phyloP scores from a whole-genome alignment of 92 coral and sea anemone species.

The Galaxea fascicularis region DNA sequence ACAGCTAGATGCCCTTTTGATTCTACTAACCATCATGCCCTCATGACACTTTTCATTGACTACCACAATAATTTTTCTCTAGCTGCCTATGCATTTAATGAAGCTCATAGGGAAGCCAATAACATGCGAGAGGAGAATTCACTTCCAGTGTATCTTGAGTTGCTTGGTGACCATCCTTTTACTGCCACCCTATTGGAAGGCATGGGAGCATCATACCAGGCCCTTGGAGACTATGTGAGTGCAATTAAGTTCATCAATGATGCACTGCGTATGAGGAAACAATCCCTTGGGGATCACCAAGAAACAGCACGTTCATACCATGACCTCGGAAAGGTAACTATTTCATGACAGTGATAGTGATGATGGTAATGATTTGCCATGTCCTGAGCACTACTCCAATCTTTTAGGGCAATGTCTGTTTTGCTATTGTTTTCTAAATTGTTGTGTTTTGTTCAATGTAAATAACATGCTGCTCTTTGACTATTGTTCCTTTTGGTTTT shows the following conservation, averaged over 20 bases:
- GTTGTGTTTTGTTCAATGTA: too few relatives aligned
- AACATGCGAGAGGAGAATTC: constrained; percentile 79
- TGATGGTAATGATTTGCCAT: background rate
- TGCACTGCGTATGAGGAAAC: constrained; percentile 84
- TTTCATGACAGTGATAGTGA: background rate
- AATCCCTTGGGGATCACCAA: constrained; percentile 92
- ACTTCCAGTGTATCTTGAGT: constrained; percentile 82
- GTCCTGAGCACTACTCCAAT: background rate
- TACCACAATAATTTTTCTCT: background rate
- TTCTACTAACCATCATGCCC: too few relatives aligned
- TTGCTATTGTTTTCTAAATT: too few relatives aligned
- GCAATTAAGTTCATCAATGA: constrained; percentile 78
- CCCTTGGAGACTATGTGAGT: constrained; percentile 71
- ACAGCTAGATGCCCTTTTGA: too few relatives aligned
- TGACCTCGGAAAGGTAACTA: constrained; percentile 79
- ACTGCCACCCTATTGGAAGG: constrained; percentile 94
- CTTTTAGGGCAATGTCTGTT: background rate
- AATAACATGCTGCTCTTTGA: too few relatives aligned
- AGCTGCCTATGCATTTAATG: constrained; percentile 91
- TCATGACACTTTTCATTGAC: too few relatives aligned
- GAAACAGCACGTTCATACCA: constrained; percentile 95
- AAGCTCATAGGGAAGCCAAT: constrained; percentile 87
- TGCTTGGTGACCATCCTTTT: constrained; percentile 89
- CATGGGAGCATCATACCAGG: constrained; percentile 88
- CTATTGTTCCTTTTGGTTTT: too few relatives aligned